Evolutionary conservation across 2,113 vertebrate genomes (phyloP).

Genomic region (Fregetta grallaria): DNA sequence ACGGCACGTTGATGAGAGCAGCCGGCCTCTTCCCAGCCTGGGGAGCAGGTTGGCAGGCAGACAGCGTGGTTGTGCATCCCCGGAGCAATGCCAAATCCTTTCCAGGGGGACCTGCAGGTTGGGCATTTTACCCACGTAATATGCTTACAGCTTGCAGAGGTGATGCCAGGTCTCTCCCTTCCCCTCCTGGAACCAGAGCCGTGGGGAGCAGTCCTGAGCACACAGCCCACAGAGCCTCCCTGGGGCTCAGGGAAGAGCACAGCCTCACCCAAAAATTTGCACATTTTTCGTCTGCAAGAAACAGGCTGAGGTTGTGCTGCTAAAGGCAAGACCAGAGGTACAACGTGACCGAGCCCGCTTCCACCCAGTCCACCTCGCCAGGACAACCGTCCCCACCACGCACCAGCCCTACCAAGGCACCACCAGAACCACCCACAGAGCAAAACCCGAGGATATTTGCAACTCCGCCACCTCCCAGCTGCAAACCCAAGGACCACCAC

Average conservation of each 20-base stretch:
- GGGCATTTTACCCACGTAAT: accelerated
- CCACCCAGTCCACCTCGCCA: accelerated
- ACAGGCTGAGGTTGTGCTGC: background rate
- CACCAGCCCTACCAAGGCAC: background rate
- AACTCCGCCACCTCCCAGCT: background rate
- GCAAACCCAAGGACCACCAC: background rate
- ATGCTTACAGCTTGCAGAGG: background rate
- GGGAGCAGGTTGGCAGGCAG: background rate
- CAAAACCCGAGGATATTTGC: accelerated
- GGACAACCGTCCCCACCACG: accelerated
- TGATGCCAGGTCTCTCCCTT: background rate
- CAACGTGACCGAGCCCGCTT: accelerated
- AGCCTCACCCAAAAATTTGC: background rate
- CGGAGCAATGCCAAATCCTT: accelerated
- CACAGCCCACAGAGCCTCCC: accelerated
- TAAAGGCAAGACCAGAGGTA: background rate
- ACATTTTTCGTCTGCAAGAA: background rate
- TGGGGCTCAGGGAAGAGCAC: background rate
- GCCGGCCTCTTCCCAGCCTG: accelerated
- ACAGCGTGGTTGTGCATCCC: accelerated
- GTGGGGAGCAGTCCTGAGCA: accelerated
- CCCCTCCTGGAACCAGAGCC: background rate
- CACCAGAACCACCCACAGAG: accelerated
- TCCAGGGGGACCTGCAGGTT: background rate
- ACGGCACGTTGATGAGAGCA: background rate